These are phyloP conservation scores for Erpobdella octoculata DNA, from an alignment of 2,888 invertebrate genomes.

Conservation along the genomic window DNA sequence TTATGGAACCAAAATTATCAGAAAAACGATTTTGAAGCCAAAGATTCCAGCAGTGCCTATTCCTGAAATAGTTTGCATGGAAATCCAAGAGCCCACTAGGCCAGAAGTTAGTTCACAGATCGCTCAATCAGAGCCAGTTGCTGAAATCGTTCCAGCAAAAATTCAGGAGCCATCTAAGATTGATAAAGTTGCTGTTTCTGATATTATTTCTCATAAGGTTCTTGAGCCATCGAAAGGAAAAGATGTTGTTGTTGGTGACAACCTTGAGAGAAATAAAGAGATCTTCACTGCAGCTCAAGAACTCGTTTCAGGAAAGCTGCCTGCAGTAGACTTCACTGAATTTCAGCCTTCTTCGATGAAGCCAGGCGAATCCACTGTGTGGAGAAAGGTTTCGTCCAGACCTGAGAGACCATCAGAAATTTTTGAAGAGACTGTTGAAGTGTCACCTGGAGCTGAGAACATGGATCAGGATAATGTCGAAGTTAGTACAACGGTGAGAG, in stretches of 20 bases:
- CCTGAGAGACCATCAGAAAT: not conserved
- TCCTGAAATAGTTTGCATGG: no score
- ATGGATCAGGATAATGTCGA: conserved; percentile 14
- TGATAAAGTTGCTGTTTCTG: no score
- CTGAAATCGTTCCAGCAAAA: no score
- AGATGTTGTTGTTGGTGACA: no score
- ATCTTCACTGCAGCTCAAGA: not conserved
- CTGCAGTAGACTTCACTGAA: not conserved
- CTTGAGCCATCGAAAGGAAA: not conserved
- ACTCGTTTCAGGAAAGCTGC: not conserved
- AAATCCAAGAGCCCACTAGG: no score
- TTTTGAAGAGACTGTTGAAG: conserved; percentile 7
- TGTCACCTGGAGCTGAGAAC: not conserved
- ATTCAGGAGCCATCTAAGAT: no score
- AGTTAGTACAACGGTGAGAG: not conserved
- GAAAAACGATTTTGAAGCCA: conserved; percentile 13
- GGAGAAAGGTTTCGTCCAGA: not conserved
- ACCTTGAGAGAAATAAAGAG: not conserved
- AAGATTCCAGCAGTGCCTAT: not conserved
- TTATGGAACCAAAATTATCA: not conserved
- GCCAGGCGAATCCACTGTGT: not conserved
- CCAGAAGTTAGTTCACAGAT: no score
- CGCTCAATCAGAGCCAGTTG: no score
- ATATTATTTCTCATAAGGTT: no score
- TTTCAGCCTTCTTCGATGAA: not conserved